Base-by-base conservation (phyloP, 2,113 vertebrate species). In the Lycaon pictus region DNA sequence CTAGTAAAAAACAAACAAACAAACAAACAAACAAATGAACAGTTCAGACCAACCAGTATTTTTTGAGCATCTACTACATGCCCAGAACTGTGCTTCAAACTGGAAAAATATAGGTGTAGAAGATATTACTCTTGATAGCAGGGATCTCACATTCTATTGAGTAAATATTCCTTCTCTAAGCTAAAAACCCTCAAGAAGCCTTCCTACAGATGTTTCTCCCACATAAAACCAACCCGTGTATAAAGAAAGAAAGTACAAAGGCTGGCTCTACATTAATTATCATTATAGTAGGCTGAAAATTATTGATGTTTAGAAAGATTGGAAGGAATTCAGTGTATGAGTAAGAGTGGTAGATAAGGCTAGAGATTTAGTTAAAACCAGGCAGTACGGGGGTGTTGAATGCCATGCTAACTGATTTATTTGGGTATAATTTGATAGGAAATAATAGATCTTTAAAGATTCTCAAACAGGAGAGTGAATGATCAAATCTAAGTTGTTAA, bases 401-500 rank as follows among this genome's bases (percentile, higher is more conserved):
- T 85, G n/a, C 20, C 11, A 53, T 23, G 58, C 56, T 37, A 85
- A 79, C 8, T 90, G 60, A 90, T 92, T 58, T 76, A 72, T 90
- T 77, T 92, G 51, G 62, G 35, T 62, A 87, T 67, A 79, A 90
- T 81, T 81, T 95, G 29, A 93, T 86, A 91, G 13, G 53, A 96
- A 96, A 93, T 72, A 84, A 53, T 62, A 69, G 8, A 23, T 6
- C 23, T 72, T 56, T 79, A 72, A 56, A 92, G 22, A 37, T 48
- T 55, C 7, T 37, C 90, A 83, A 92, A 35, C 2, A 92, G 27
- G 19, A 88, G 19, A 91, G 80, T 62, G 5, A 92, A 25, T 86
- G 6, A 95, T 74, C 56, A 83, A 37, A 48, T 62, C 60, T 79
- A 96, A 96, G 76, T 74, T 90, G 67, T 76, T 90, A 25, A 97